These are phyloP conservation scores for Macropodus opercularis DNA, from an alignment of 2,797 vertebrate species.

Conservation along the genomic window DNA sequence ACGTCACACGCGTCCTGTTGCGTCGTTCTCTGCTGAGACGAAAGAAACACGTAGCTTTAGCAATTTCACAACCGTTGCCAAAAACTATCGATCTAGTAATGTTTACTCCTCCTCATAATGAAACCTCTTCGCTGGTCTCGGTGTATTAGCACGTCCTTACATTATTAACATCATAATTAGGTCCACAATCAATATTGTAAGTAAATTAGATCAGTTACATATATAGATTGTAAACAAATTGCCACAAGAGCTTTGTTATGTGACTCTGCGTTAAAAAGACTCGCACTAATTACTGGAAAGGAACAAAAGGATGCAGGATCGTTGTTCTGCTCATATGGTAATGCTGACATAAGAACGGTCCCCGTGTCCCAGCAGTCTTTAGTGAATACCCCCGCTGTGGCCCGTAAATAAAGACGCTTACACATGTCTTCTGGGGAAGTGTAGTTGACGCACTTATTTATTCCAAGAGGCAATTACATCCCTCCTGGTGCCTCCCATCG, in stretches of 20 bases:
- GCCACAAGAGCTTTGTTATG: not conserved
- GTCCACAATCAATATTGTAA: not conserved
- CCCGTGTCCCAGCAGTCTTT: conserved; percentile 51
- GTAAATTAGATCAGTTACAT: not conserved
- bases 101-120: conserved; percentile 1
- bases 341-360: not conserved
- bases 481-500: conserved; percentile 50
- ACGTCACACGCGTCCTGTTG: conserved; percentile 28
- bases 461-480: conserved; percentile 62
- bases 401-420: conserved; percentile 56
- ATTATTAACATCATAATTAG: not conserved
- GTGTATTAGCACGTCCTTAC: conserved; percentile 23
- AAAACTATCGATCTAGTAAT: conserved; percentile 19
- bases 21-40: not conserved
- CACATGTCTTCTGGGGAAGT: conserved; percentile 36
- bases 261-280: conserved; percentile 1
- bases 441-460: conserved; percentile 65
- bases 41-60: conserved; percentile 17
- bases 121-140: conserved; percentile 18
- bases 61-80: conserved; percentile 26
- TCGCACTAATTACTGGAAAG: not conserved
- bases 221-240: not conserved
- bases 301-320: not conserved
- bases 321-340: not conserved
- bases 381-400: conserved; percentile 33